These are phyloP conservation scores for Drosophila engyochracea DNA, from an alignment of 2,888 invertebrate genomes.

Conservation along the genomic window DNA sequence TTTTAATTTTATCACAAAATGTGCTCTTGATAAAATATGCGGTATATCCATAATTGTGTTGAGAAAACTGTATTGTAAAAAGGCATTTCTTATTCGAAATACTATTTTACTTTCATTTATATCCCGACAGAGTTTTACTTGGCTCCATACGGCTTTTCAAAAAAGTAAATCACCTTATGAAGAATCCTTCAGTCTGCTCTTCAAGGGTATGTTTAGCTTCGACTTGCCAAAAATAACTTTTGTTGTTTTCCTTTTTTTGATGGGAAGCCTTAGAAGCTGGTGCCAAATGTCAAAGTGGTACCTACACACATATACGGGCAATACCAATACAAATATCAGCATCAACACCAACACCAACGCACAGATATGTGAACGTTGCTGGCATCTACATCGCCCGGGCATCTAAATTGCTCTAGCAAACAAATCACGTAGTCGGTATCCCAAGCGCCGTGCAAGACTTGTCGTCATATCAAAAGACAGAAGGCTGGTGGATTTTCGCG, in stretches of 20 bases:
- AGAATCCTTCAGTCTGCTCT: background rate
- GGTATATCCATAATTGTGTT: background rate
- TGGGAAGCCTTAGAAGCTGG: conserved; percentile 41
- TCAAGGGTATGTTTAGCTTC: background rate
- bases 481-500: conserved; percentile 68
- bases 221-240: background rate
- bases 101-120: background rate
- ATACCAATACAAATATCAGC: background rate
- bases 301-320: conserved; percentile 18
- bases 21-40: background rate
- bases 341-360: background rate
- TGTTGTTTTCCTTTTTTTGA: background rate
- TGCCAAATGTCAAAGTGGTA: conserved; percentile 73
- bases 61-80: background rate
- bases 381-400: conserved; percentile 42
- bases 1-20: background rate
- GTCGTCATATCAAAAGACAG: conserved; percentile 64
- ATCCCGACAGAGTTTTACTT: background rate
- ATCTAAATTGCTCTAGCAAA: conserved; percentile 77
- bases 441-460: conserved; percentile 51
- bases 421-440: conserved; percentile 70
- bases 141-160: background rate
- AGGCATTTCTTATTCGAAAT: background rate
- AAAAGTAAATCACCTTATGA: background rate
- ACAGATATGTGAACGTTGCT: conserved; percentile 13